Evolutionary conservation across 2,113 vertebrate species (phyloP), one percentile per base, ranked within the genome.

Genomic region (Ctenomys sociabilis): DNA sequence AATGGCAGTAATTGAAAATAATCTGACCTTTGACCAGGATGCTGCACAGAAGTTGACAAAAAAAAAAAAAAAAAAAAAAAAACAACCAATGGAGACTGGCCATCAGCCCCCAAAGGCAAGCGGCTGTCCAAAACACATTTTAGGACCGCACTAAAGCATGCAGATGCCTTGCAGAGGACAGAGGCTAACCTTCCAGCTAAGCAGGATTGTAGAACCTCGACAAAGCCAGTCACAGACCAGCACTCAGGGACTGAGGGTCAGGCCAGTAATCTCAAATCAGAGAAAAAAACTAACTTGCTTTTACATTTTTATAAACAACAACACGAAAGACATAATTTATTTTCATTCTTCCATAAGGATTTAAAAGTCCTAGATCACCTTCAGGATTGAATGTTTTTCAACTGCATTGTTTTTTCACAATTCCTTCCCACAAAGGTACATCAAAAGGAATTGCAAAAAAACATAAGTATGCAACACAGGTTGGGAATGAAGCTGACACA

Each of bases 1-100:
- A 98, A 98, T 98, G 98, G 98, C 97, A 98, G 98, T 98, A 98
- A 98, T 97, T 98, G 96, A 98, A 99, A 98, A 98, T 98, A 98
- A 97, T 97, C 97, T 97, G 98, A 98, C 97, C 98, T 98, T 90
- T 97, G 97, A 97, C 93, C 17, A 5, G 95, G 97, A 90, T 9
- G 0, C 96, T 97, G 90, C 89, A 85, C 87, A 94, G 95, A 78
- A 93, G 92, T 24, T 85, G 97, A 98, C 97, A 97, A 98, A 98
- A 97, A 96, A 95, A 97, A 97, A 97, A 96, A 90, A 19, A 82
- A 95, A 95, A 96, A 92, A n/a, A n/a, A n/a, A n/a, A n/a, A n/a
- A n/a, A n/a, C n/a, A n/a, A 63, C 90, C 97, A 96, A 80, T 95
- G 94, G 96, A 96, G 97, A 95, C 97, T 85, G 87, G 97, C 96